Conservation (phyloP, 2,113 vertebrate genomes). For the Alligator mississippiensis region DNA sequence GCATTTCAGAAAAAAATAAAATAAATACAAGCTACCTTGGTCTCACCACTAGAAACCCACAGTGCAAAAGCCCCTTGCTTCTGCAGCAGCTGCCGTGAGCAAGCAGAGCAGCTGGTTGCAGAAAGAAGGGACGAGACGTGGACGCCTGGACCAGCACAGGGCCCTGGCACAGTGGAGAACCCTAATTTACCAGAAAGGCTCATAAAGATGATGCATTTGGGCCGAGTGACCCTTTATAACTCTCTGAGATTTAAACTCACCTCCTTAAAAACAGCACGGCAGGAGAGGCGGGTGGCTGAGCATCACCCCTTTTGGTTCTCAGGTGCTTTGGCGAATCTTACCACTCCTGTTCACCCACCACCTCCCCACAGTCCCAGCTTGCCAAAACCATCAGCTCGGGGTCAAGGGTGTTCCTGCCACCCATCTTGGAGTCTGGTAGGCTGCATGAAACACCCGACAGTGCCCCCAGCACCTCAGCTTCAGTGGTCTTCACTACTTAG, state of each 20-base stretch:
- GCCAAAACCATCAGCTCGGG: background rate
- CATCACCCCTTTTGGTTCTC: background rate
- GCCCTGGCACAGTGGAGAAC: background rate
- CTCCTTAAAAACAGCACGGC: background rate
- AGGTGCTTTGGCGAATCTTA: background rate
- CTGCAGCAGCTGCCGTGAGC: background rate
- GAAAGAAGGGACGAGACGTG: background rate
- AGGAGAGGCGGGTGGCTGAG: background rate
- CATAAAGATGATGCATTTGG: background rate
- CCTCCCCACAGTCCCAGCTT: background rate
- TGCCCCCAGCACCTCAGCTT: background rate
- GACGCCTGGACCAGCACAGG: background rate
- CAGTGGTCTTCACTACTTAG: background rate
- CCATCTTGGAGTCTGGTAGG: background rate
- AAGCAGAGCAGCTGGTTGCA: background rate
- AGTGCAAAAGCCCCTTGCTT: background rate
- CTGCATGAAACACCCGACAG: background rate
- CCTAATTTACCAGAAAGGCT: background rate
- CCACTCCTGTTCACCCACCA: too few species aligned
- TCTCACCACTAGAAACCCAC: background rate
- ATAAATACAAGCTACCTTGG: background rate
- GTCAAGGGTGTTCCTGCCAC: background rate
- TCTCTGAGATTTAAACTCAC: background rate
- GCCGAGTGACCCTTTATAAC: background rate
- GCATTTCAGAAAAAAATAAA: background rate